Conservation (phyloP, 2,888 invertebrate species). For the Imbricaverruca yamaguchii region DNA sequence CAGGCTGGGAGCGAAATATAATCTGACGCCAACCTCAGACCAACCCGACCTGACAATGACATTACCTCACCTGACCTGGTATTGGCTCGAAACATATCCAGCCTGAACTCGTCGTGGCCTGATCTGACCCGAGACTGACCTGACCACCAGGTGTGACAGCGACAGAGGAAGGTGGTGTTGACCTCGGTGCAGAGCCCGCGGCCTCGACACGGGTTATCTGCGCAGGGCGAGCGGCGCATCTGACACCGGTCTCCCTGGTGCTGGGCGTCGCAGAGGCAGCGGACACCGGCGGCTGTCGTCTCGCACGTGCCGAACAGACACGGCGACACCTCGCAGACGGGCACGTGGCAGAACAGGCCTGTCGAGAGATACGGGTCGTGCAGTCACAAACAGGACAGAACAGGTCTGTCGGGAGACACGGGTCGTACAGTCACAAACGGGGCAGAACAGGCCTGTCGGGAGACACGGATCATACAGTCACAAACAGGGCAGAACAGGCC, state of each 20-base stretch:
- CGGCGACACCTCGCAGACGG: constrained; percentile 63
- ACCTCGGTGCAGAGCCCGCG: constrained; percentile 65
- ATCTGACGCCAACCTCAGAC: too few species aligned
- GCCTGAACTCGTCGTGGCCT: too few species aligned
- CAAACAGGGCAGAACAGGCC: too few species aligned
- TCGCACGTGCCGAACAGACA: constrained; percentile 52
- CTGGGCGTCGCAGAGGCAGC: background rate
- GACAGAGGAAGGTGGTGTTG: constrained; percentile 54
- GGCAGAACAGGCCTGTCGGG: too few species aligned
- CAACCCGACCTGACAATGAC: too few species aligned
- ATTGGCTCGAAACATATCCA: too few species aligned
- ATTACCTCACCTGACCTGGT: too few species aligned
- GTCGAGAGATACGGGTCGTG: constrained; percentile 32
- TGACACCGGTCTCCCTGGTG: background rate
- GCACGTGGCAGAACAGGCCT: constrained; percentile 69
- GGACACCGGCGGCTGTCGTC: background rate
- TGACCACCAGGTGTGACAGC: constrained; percentile 66
- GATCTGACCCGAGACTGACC: constrained; percentile 41
- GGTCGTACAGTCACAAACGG: too few species aligned
- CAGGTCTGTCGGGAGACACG: too few species aligned
- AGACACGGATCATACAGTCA: too few species aligned
- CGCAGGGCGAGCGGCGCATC: constrained; percentile 50
- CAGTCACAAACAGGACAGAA: background rate
- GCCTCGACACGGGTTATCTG: constrained; percentile 63
- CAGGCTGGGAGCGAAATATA: too few species aligned